A percentile compares a stretch with the other conserved stretches of the same genome.
These are phyloP conservation scores for Trissoscelio sp. DNA, from an alignment of 2,888 invertebrate genomes.

Conservation along the genomic window DNA sequence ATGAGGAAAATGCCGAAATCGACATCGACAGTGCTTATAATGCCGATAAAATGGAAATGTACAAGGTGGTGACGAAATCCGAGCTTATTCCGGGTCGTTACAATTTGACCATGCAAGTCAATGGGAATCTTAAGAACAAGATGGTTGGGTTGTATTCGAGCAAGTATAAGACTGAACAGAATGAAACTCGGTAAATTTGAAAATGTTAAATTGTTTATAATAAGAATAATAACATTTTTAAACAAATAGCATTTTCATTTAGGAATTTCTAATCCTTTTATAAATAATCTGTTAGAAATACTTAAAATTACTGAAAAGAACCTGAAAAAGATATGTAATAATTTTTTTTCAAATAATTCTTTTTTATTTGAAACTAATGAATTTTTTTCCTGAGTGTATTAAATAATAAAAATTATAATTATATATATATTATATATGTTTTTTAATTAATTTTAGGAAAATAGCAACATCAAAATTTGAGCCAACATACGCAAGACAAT, in stretches of 20 bases:
- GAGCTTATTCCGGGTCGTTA: conserved; percentile 81
- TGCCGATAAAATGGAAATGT: conserved; percentile 76
- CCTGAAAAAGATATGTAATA: too few relatives aligned
- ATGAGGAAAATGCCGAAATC: conserved; percentile 71
- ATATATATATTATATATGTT: neutral
- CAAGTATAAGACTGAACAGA: conserved; percentile 83
- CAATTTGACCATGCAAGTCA: conserved; percentile 84
- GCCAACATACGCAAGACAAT: conserved; percentile 95
- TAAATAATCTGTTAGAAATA: too few relatives aligned
- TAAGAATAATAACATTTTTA: too few relatives aligned
- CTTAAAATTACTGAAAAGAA: too few relatives aligned
- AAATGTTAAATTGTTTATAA: too few relatives aligned
- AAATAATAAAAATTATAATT: too few relatives aligned
- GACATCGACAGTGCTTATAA: conserved; percentile 73
- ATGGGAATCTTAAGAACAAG: conserved; percentile 82
- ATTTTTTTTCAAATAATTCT: too few relatives aligned
- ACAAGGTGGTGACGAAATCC: conserved; percentile 74
- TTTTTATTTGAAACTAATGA: too few relatives aligned
- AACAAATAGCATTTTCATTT: too few relatives aligned
- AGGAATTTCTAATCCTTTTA: too few relatives aligned
- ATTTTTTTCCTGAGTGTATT: too few relatives aligned
- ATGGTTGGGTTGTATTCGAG: conserved; percentile 87
- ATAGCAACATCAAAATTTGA: conserved; percentile 97
- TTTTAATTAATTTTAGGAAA: too few relatives aligned
- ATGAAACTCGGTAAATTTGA: conserved; percentile 78